Evolutionary conservation across 2,888 invertebrate species (phyloP), one percentile per base, ranked within the genome.

Genomic region (Crossocerus cetratus): DNA sequence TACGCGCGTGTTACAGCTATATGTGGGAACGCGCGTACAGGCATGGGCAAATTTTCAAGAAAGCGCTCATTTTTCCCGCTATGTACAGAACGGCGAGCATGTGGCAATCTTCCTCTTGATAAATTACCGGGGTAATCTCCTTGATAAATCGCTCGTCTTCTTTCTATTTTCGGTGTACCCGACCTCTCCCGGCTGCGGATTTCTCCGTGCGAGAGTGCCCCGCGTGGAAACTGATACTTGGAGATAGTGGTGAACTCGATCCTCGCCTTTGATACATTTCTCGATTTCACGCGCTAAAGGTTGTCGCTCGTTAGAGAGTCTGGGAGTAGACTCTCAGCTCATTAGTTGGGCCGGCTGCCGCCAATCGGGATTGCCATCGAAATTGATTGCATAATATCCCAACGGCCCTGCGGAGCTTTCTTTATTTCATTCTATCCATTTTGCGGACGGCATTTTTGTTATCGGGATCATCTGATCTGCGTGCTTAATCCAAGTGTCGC

Each of bases 401-500:
- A 11, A 32, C 11, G 32, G 32, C 21, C 45, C 11, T n/a, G n/a
- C 8, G 20, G 45, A 8, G 43, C 21, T 18, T 60, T 57, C 32
- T n/a, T 23, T 23, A 32, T 32, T 60, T 60, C 23, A 45, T 45
- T 60, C 21, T 60, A 58, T 43, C 43, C 60, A 8, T 13, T 45
- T 60, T 45, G 16, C 4, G 22, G n/a, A 3, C 5, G 14, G 42
- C 45, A 45, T 22, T 60, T 60, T 21, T 45, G 20, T 60, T 60
- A 60, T 60, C 60, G 45, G 45, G 60, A 60, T 60, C 14, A 21
- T 60, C 60, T 45, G 5, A 16, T 45, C 16, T 45, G 18, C 45
- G 21, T 45, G 44, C 45, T 60, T 60, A 60, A 60, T 60, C 60
- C 60, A 21, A 60, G 60, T 60, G 60, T 60, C 60, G 60, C 45